Evolutionary conservation across 2,888 invertebrate genomes (phyloP).

Genomic region (Mamestra brassicae): DNA sequence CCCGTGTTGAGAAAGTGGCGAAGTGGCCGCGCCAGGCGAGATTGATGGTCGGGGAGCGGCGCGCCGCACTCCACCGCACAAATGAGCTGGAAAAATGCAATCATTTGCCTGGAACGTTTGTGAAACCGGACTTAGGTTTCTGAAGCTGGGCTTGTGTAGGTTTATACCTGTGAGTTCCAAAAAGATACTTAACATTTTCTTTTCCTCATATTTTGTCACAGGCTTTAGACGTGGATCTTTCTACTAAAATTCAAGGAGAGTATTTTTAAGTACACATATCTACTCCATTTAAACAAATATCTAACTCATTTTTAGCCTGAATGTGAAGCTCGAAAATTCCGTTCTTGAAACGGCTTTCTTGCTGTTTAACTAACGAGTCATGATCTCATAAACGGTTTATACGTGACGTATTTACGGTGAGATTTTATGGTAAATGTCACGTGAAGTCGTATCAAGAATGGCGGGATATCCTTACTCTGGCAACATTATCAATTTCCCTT

Average conservation of each 20-base stretch:
- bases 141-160: not conserved
- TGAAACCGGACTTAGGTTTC: not conserved
- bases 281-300: not conserved
- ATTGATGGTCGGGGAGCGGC: conserved; percentile 37
- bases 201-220: not conserved
- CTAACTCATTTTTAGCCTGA: not conserved
- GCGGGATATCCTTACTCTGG: conserved; percentile 46
- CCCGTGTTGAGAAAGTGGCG: conserved; percentile 51
- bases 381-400: not conserved
- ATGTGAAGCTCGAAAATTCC: not conserved
- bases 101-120: conserved; percentile 12
- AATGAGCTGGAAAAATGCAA: conserved; percentile 37
- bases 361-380: not conserved
- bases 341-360: not conserved
- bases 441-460: conserved; percentile 33
- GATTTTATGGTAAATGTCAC: conserved; percentile 24
- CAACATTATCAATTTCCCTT: conserved; percentile 38
- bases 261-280: not conserved
- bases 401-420: not conserved
- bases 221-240: not conserved
- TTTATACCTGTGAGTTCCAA: too few relatives aligned
- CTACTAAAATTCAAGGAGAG: not conserved
- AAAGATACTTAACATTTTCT: not conserved
- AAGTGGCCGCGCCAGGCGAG: conserved; percentile 22
- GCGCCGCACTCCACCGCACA: not conserved